Base-by-base conservation (phyloP, 2,797 vertebrate species). In the Octomys mimax region DNA sequence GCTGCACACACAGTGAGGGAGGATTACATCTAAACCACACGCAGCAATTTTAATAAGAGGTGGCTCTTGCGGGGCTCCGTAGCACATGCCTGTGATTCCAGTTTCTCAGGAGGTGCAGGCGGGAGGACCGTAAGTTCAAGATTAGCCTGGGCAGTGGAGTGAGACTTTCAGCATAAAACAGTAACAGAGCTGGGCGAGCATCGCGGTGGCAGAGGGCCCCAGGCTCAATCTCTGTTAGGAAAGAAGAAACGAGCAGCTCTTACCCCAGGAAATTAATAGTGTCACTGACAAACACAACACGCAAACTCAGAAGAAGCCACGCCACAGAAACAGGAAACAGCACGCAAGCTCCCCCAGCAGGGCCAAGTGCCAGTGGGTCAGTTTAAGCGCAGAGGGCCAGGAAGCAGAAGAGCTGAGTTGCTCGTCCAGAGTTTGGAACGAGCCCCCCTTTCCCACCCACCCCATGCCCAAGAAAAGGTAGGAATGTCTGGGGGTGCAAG, bases 321-420 rank as follows among this genome's bases (percentile, higher is more conserved):
- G n/a, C 28, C 16, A 36, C 24, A 26, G 6, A 31, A 39, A 78
- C 49, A 36, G 8, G 39, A 54, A 73, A 26, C 10, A 26, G 14
- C 3, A 14, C 4, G 4, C 28, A 36, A 0, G 73, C 46, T 49
- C 8, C 14, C 42, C 24, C 13, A 49, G 22, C 46, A 21, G 22
- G 39, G 0, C 0, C 19, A 4, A 42, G 13, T 36, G 1, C 6
- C 7, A 26, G 4, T 19, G 36, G 33, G 46, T 57, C 6, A 4
- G 62, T 31, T 39, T 36, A 10, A 78, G 57, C 80, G 64, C 39
- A 5, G 18, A n/a, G n/a, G 46, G 2, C 28, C 13, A 42, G 61
- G 36, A 46, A 39, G 8, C 18, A 21, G 2, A 54, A 66, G 93
- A 46, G 57, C 8, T 59, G 57, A 80, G 1, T 42, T 6, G 19